Base-by-base conservation (phyloP, 2,113 vertebrate species). In the Apodemus speciosus region DNA sequence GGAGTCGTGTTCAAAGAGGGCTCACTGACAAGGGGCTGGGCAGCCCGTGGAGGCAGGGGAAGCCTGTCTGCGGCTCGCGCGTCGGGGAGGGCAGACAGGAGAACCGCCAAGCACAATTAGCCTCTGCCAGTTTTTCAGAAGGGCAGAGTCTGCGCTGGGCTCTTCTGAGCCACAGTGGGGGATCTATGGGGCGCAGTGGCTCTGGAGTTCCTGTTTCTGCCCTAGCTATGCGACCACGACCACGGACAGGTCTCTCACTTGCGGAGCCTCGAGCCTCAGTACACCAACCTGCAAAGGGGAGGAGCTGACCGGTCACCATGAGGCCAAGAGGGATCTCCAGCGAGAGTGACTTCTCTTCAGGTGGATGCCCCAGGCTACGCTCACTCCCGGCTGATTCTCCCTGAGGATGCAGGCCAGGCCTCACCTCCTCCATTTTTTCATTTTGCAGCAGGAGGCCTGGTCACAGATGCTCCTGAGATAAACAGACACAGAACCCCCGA, bases 1-100 rank as follows among this genome's bases (percentile, higher is more conserved):
- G 95, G 90, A 96, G 95, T 35, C 46, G 69, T 89, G 96, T 96
- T 97, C 96, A 95, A 95, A 96, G 96, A 85, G 0, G 91, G 92
- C 46, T 53, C 90, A 46, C 93, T 93, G 95, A 97, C 96, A 92
- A 94, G 96, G 79, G 89, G 46, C 32, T 21, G 68, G 86, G 56
- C 62, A 66, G 90, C 84, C 38, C 15, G 1, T 13, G 27, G 93
- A 90, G 83, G 79, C 90, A 71, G 64, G 23, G 84, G 53, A 88
- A 84, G 80, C 90, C 94, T 81, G 93, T 58, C 79, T 64, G 92
- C 93, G 1, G 2, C 9, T 72, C 91, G 66, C 89, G 85, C 81
- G 64, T 85, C 18, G 0, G 62, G 69, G 66, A 94, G 77, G 83
- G 62, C 71, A 85, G 89, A 91, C 62, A 72, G 86, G 94, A 89